Evolutionary conservation across 2,113 vertebrate genomes (phyloP).

Genomic region (Echinops telfairi): DNA sequence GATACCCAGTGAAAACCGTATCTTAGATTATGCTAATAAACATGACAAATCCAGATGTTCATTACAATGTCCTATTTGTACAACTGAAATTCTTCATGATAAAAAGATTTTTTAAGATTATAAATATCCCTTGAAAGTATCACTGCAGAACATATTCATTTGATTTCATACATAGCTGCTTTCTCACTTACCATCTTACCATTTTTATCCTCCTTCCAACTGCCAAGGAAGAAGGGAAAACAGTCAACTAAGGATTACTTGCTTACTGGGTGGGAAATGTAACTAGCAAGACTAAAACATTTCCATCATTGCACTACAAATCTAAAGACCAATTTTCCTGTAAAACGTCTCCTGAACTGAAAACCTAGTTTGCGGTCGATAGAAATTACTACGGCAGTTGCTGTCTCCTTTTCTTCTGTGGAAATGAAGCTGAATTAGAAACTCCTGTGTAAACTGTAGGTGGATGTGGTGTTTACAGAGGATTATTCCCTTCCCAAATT

Average conservation of each 20-base stretch:
- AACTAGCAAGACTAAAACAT: slow-evolving; percentile 36
- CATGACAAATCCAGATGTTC: neutral
- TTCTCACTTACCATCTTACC: slow-evolving; percentile 45
- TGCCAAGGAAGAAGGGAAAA: neutral
- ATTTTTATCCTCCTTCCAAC: slow-evolving; percentile 49
- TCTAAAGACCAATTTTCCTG: slow-evolving; percentile 50
- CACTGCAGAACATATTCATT: neutral
- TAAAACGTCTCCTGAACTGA: slow-evolving; percentile 52
- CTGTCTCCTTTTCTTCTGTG: slow-evolving; percentile 54
- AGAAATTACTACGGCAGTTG: slow-evolving; percentile 67
- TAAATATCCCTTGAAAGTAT: slow-evolving; percentile 3
- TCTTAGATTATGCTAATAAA: neutral
- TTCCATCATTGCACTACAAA: slow-evolving; percentile 40
- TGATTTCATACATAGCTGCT: neutral
- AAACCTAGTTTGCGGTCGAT: slow-evolving; percentile 39
- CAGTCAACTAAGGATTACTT: neutral
- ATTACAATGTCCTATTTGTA: neutral
- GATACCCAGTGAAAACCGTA: neutral
- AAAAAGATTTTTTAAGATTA: neutral
- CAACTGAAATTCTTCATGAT: slow-evolving; percentile 16
- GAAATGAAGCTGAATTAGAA: slow-evolving; percentile 63
- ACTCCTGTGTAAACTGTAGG: slow-evolving; percentile 66
- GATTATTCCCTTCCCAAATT: slow-evolving; percentile 67
- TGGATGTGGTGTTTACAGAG: slow-evolving; percentile 61
- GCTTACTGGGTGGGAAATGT: slow-evolving; percentile 54